These are phyloP conservation scores for Eristalinus aeneus DNA, from an alignment of 2,888 invertebrate genomes.

Conservation along the genomic window DNA sequence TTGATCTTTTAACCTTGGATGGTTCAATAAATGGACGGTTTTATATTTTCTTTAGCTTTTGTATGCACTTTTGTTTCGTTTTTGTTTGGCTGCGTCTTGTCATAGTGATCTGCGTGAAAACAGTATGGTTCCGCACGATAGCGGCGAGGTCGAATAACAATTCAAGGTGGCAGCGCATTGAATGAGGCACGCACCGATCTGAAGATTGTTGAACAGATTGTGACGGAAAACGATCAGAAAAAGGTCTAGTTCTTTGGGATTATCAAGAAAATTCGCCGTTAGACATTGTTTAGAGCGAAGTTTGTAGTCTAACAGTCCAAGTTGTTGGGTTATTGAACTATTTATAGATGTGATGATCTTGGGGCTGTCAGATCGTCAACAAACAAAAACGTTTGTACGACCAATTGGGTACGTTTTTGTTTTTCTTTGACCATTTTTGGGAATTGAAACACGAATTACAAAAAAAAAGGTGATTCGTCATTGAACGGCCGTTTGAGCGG, in stretches of 20 bases:
- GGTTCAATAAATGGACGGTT: conserved; percentile 38
- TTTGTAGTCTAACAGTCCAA: no score
- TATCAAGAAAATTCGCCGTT: not conserved
- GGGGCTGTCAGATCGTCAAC: not conserved
- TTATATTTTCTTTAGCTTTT: not conserved
- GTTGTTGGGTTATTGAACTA: not conserved
- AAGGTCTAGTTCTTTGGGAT: not conserved
- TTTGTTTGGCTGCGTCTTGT: not conserved
- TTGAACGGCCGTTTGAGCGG: not conserved
- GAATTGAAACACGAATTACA: not conserved
- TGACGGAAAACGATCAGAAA: not conserved
- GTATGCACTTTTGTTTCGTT: not conserved
- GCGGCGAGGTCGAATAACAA: not conserved
- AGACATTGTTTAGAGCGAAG: not conserved
- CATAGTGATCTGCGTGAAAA: not conserved
- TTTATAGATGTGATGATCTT: not conserved
- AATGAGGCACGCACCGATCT: not conserved
- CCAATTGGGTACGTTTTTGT: not conserved
- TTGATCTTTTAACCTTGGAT: conserved; percentile 66
- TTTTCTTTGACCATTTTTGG: not conserved
- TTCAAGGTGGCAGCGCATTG: not conserved
- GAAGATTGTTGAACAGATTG: not conserved
- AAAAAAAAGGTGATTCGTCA: not conserved
- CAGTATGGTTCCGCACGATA: not conserved
- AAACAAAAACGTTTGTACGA: not conserved